Evolutionary conservation across 2,888 invertebrate species (phyloP), one percentile per base, ranked within the genome.

Genomic region (Notocelia uddmanniana): DNA sequence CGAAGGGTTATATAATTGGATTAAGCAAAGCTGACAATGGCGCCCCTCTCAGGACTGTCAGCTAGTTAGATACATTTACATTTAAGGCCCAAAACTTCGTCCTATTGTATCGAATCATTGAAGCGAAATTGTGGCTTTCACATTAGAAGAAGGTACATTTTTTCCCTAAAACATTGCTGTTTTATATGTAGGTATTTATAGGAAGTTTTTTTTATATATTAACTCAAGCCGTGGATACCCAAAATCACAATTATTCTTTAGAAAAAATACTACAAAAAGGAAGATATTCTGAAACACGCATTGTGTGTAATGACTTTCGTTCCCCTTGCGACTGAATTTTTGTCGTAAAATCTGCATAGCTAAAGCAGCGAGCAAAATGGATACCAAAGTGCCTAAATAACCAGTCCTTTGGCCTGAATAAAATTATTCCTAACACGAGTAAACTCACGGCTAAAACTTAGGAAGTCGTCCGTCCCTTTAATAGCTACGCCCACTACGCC

Each of bases 1-100:
- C 62, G 74, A 80, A 83, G 81, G 81, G 80, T 81, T 78, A 80
- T 80, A 81, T 83, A 85, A 86, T 85, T 85, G 82, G 79, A 84
- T 85, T 80, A 82, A 74, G 68, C 74, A 77, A 74, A 78, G 78
- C 78, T 80, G 76, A 76, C 76, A 72, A 62, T 68, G 64, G 72
- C 37, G 55, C 31, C 66, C 54, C 71, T 48, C 59, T 66, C 74
- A 75, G 34, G 52, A 67, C 75, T 77, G 78, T 76, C 78, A 79
- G 74, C 77, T 77, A 77, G 74, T 78, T 77, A 74, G 68, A 74
- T 79, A 78, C 77, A 78, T 80, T 77, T 75, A 79, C 79, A 80
- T 79, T 78, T 75, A 72, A 79, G 75, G 76, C 76, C 76, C 76
- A 78, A 80, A 80, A 77, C 77, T 81, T 80, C 75, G 69, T 80